Evolutionary conservation across 23 tunicate genomes (phyloP).

Genomic region (Trididemnum clinides): DNA sequence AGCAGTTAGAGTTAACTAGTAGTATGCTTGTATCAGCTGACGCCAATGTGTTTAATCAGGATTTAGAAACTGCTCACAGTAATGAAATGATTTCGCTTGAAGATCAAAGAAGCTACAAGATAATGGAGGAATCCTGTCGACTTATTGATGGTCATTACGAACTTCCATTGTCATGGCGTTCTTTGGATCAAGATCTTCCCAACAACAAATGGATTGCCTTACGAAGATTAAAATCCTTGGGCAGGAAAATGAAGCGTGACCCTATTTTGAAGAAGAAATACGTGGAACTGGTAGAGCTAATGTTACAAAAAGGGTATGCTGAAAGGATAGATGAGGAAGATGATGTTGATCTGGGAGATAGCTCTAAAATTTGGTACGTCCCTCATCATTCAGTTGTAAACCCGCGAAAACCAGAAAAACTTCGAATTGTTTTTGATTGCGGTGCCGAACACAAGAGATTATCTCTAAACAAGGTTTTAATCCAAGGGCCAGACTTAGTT

Average conservation of each 20-base stretch:
- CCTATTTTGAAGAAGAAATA: no score
- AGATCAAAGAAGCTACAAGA: no score
- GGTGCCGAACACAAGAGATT: background rate
- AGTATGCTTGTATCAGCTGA: no score
- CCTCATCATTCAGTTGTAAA: background rate
- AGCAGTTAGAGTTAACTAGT: no score
- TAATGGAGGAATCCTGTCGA: background rate
- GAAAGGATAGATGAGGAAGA: background rate
- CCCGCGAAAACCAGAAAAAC: background rate
- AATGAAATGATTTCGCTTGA: no score
- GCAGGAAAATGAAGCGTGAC: background rate
- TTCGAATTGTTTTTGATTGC: conserved; percentile 14
- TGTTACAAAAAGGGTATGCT: background rate
- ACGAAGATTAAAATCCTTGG: no score
- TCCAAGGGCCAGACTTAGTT: background rate
- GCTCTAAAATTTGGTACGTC: background rate
- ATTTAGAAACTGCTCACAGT: no score
- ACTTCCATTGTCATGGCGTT: conserved; percentile 14
- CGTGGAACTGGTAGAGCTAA: no score
- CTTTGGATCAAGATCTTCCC: background rate
- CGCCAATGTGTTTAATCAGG: no score
- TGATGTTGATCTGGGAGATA: background rate
- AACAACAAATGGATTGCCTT: no score
- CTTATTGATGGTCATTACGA: conserved; percentile 2
- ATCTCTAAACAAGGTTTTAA: conserved; percentile 4